Base-by-base conservation (phyloP, 2,113 vertebrate species). In the Rynchops niger region DNA sequence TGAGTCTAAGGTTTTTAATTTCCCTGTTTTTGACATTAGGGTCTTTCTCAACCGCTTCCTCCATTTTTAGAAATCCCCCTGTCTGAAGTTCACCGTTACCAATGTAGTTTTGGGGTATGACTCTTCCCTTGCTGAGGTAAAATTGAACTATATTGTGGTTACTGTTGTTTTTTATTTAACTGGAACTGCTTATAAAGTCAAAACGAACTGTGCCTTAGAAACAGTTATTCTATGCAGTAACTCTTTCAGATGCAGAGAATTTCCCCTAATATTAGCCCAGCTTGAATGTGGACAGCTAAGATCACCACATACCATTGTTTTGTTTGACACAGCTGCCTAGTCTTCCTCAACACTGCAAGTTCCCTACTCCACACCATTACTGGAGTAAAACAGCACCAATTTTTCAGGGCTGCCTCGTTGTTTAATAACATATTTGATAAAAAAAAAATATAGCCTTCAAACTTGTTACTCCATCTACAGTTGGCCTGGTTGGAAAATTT, bases 1-100 rank as follows among this genome's bases (percentile, higher is more conserved):
- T 97, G 95, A 92, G 76, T 92, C 76, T 45, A 36, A 91, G 40
- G 27, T 84, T 93, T 65, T 79, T 58, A 88, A 81, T 92, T 97
- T 92, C 95, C 90, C 52, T 56, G 49, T 40, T 83, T 93, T 79
- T 89, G 13, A 59, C 76, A 71, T 52, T 67, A 91, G 88, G 79
- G 69, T 88, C 90, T 96, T 94, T 93, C 86, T 93, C 63, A 95
- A 58, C 59, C 6, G 4, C 80, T 90, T 96, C 86, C 42, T 88
- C 59, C 76, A 85, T 74, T 88, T 94, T 90, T 25, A 90, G 93
- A 95, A 93, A 92, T 86, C 72, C 90, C 94, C 85, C 74, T 86
- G 59, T 32, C 59, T 80, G 63, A 86, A 90, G 47, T 40, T 90
- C 66, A 10, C 27, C 42, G 40, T 36, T 81, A 34, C 59, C 80